Evolutionary conservation across 2,888 invertebrate genomes (phyloP).

Genomic region (Spialia ferax): DNA sequence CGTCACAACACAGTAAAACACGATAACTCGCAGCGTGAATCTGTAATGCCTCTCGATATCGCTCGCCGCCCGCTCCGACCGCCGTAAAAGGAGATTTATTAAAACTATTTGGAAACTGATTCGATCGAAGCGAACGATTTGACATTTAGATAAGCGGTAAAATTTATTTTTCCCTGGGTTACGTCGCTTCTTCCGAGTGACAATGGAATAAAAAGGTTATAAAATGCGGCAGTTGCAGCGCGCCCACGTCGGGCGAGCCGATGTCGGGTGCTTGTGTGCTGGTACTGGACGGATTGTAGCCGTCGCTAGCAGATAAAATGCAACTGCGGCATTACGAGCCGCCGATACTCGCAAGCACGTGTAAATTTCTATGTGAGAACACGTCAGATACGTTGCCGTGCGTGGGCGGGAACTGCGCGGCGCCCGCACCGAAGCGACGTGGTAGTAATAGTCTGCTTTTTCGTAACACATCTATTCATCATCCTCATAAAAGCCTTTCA

Average conservation of each 20-base stretch:
- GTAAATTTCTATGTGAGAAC: slow-evolving; percentile 85
- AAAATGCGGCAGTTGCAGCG: slow-evolving; percentile 79
- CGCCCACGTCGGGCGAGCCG: slow-evolving; percentile 81
- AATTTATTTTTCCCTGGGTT: slow-evolving; percentile 83
- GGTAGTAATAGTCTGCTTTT: slow-evolving; percentile 43
- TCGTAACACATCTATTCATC: slow-evolving; percentile 45
- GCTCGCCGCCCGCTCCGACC: slow-evolving; percentile 68
- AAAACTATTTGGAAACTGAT: slow-evolving; percentile 86
- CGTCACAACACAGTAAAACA: slow-evolving; percentile 83
- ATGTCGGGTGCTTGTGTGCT: slow-evolving; percentile 68
- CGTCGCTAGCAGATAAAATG: slow-evolving; percentile 78
- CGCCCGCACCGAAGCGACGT: slow-evolving; percentile 55
- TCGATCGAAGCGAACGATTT: slow-evolving; percentile 86
- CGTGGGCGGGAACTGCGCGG: slow-evolving; percentile 75
- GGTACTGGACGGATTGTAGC: no score
- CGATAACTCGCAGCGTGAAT: slow-evolving; percentile 82
- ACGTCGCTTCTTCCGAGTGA: slow-evolving; percentile 76
- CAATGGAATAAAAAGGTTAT: slow-evolving; percentile 86
- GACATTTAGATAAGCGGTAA: slow-evolving; percentile 86
- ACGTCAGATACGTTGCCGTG: slow-evolving; percentile 71
- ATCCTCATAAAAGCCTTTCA: slow-evolving; percentile 13
- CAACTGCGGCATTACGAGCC: slow-evolving; percentile 76
- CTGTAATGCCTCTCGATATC: slow-evolving; percentile 76
- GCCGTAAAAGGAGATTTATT: slow-evolving; percentile 87
- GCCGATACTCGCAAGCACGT: slow-evolving; percentile 78